Evolutionary conservation across 2,113 vertebrate species (phyloP), one percentile per base, ranked within the genome.

Genomic region (Ciconia boyciana): DNA sequence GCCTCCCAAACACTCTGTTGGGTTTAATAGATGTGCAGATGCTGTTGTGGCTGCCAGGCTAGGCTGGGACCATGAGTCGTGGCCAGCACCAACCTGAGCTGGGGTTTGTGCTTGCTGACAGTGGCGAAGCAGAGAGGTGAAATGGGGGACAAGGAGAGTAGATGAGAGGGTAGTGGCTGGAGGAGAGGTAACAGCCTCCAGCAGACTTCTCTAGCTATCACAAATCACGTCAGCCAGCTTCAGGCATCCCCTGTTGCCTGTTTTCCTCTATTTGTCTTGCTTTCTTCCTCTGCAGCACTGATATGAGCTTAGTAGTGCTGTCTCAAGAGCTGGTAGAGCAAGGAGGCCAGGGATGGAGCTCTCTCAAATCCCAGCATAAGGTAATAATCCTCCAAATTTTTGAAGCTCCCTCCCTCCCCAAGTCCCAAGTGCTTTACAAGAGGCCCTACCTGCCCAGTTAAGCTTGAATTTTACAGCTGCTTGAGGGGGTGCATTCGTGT

Each of bases 271-370:
- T 48, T 81, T 1, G 0, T 68, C 28, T 88, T 49, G 46, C 19
- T 87, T 90, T 87, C 71, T 46, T 3, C 31, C 61, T 82, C 44
- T 2, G 6, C 52, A 43, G 51, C 0, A 1, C 66, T 0, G 0
- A 12, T 34, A 34, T 0, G 0, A 28, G 55, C 81, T 92, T 25
- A 64, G 44, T 25, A 79, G 80, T 39, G 62, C 89, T 87, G 46
- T 82, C 61, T 89, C 31, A 52, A 92, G 90, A 94, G 68, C 48
- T 81, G 61, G 29, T 70, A 51, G 51, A 92, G n/a, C 83, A 64
- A 31, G 24, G 28, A 86, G 64, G 55, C 52, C 12, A 11, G 34
- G 64, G 62, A 83, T 80, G 20, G 34, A 95, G 31, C 31, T 20
- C 29, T 86, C 60, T 83, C 46, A 48, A 70, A 89, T 93, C 65